Percentiles rank a stretch among this genome's conserved stretches.
Evolutionary conservation across 2,888 invertebrate genomes (phyloP).

Genomic region (Lycaena phlaeas): DNA sequence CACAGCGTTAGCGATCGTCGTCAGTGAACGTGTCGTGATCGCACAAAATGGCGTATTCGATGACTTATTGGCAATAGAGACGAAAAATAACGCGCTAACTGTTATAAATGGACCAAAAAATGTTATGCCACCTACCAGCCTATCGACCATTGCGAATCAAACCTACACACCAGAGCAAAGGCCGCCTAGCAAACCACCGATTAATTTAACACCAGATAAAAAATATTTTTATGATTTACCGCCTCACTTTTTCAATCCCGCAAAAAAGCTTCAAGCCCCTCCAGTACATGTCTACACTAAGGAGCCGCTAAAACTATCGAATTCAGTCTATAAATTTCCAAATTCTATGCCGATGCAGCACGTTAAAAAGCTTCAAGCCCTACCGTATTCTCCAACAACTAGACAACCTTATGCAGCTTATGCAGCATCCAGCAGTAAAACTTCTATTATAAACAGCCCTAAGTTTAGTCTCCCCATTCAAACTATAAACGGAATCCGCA

Average conservation of each 20-base stretch:
- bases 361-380: slow-evolving; percentile 8
- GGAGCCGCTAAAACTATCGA: slow-evolving; percentile 34
- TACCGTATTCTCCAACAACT: slow-evolving; percentile 9
- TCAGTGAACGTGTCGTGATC: slow-evolving; percentile 50
- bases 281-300: slow-evolving; percentile 37
- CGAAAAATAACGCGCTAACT: slow-evolving; percentile 42
- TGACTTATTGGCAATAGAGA: slow-evolving; percentile 56
- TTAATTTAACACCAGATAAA: slow-evolving; percentile 33
- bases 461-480: slow-evolving; percentile 52
- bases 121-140: slow-evolving; percentile 27
- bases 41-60: slow-evolving; percentile 35
- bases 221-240: slow-evolving; percentile 33
- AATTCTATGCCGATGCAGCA: slow-evolving; percentile 44
- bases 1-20: slow-evolving; percentile 59
- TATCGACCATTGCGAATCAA: slow-evolving; percentile 23
- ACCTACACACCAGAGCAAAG: slow-evolving; percentile 34
- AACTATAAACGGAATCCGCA: slow-evolving; percentile 51
- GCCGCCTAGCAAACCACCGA: slow-evolving; percentile 51
- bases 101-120: slow-evolving; percentile 44
- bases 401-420: slow-evolving; percentile 20
- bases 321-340: slow-evolving; percentile 47
- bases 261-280: slow-evolving; percentile 29
- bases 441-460: slow-evolving; percentile 35
- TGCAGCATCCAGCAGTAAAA: slow-evolving; percentile 38
- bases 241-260: slow-evolving; percentile 33